A percentile compares a stretch with the other conserved stretches of the same genome.
Conservation (phyloP, 2,797 vertebrate species). For the Poeciliopsis infans region DNA sequence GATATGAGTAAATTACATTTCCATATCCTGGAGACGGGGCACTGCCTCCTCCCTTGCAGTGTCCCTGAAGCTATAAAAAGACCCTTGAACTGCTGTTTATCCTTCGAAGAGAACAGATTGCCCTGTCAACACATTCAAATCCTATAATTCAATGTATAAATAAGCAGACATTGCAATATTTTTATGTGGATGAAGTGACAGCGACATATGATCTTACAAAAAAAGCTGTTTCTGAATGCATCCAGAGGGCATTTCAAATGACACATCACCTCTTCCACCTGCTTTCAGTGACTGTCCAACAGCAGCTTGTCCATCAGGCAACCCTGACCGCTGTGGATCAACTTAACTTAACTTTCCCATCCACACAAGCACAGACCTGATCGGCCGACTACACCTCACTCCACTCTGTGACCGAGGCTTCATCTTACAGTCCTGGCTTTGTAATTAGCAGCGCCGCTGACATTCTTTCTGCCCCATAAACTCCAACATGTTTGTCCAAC, state of each 20-base stretch:
- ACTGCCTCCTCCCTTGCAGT: background rate
- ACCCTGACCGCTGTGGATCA: constrained; percentile 5
- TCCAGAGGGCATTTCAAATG: background rate
- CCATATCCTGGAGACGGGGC: constrained; percentile 8
- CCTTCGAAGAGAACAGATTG: background rate
- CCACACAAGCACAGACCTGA: constrained; percentile 65
- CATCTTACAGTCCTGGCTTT: constrained; percentile 57
- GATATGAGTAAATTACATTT: constrained; percentile 37
- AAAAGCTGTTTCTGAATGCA: background rate
- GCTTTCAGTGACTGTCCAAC: constrained; percentile 32
- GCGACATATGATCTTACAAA: background rate
- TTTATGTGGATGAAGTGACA: background rate
- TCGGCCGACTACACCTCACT: constrained; percentile 32
- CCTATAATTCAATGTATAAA: constrained; percentile 7
- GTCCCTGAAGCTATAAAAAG: constrained; percentile 17
- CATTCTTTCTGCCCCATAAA: constrained; percentile 76
- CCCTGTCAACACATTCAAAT: constrained; percentile 13
- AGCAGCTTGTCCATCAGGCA: background rate
- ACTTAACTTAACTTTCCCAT: constrained; percentile 13
- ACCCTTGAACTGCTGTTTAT: constrained; percentile 8
- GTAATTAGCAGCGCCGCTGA: constrained; percentile 74
- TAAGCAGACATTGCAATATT: constrained; percentile 1
- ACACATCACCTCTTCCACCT: constrained; percentile 1
- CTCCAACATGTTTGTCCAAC: constrained; percentile 76
- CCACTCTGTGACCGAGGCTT: constrained; percentile 52